Base-by-base conservation (phyloP, 1,140 invertebrate species). In the Scaptomyza pallida region DNA sequence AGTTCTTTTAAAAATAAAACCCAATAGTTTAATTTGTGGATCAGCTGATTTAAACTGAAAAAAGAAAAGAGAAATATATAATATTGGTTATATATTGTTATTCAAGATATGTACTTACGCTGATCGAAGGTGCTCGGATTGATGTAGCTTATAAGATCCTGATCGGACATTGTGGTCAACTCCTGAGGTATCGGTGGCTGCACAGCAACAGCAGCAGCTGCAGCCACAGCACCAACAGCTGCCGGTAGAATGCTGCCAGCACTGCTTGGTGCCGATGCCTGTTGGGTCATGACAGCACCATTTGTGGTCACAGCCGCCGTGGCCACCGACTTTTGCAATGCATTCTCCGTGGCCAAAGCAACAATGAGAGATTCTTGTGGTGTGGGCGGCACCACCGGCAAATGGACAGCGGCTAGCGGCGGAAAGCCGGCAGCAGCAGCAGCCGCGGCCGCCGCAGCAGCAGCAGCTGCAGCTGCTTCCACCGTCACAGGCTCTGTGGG, bases 81-180 rank as follows among this genome's bases (percentile, higher is more conserved):
- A 33, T 35, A 26, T 26, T 26, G 23, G n/a, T n/a, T n/a, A n/a
- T n/a, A n/a, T n/a, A n/a, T n/a, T n/a, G n/a, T n/a, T n/a, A n/a
- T n/a, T n/a, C 23, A 26, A 26, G 1, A 5, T 26, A 26, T 26
- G 9, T 8, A 86, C 89, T 93, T 92, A 95, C 94, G 94, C 93
- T 95, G 94, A 92, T 97, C 96, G 85, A 97, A 97, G 90, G 95
- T 96, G 91, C 94, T 96, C 12, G 96, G 95, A 93, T 97, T 96
- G 51, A 97, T 97, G 89, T 96, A 96, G 86, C 95, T 96, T 48
- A 97, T 93, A 59, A 97, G 93, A 92, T 97, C 96, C 89, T 95
- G 95, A 79, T 97, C 96, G 52, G 95, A 96, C 94, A 97, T 96
- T 50, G 95, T 94, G 15, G 95, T 95, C 59, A 97, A 92, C 21